A percentile compares a stretch with the other conserved stretches of the same genome.
These are phyloP conservation scores for Xanthia togata DNA, from an alignment of 2,888 invertebrate species.

Conservation along the genomic window DNA sequence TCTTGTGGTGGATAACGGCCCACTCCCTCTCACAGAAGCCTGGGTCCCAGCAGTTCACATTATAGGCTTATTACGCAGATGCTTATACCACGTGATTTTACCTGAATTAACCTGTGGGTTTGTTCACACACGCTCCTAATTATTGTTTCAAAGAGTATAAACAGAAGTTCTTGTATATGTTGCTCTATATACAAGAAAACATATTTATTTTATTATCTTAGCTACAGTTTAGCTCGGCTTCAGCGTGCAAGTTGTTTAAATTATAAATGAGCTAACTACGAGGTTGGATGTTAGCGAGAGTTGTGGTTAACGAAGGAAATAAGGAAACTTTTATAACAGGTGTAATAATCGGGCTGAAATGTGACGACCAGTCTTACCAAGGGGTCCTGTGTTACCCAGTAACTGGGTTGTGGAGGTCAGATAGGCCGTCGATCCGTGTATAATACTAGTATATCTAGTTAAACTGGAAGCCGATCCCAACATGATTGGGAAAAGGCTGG, in stretches of 20 bases:
- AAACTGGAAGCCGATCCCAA: neutral
- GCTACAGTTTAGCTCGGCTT: neutral
- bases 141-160: neutral
- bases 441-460: neutral
- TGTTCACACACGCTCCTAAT: neutral
- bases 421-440: neutral
- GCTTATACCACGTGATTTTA: neutral
- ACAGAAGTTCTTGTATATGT: neutral
- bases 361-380: neutral
- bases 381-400: neutral
- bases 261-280: neutral
- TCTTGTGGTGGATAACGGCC: neutral
- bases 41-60: neutral
- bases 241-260: neutral
- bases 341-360: too few species aligned
- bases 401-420: neutral
- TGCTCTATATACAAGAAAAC: neutral
- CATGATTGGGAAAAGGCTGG: neutral
- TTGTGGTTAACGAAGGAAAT: neutral
- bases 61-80: neutral
- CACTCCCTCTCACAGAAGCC: neutral
- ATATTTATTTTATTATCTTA: neutral
- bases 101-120: neutral
- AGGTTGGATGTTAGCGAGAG: neutral
- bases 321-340: slow-evolving; percentile 1